Base-by-base conservation (phyloP, 2,888 invertebrate genomes). In the Noctua janthina region DNA sequence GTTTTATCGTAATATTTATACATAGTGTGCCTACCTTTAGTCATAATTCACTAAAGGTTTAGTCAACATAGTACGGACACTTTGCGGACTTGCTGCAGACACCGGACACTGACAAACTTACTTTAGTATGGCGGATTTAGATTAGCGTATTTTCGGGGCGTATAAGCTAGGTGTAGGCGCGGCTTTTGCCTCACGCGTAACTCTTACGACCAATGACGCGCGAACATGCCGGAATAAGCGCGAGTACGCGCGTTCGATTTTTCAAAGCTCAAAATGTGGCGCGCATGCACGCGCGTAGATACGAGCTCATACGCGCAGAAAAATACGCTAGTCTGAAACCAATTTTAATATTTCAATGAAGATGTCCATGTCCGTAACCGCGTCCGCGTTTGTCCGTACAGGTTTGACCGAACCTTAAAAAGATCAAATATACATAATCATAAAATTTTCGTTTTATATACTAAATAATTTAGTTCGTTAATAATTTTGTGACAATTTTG, bases 401-500 rank as follows among this genome's bases (percentile, higher is more conserved):
- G 1, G 68, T 46, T 29, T 46, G 17, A 68, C 46, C 0, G 15
- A 68, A 46, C 46, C n/a, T 17, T n/a, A 68, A 84, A 83, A 62
- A 67, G 39, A 67, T 84, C 67, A 84, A 76, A 79, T 87, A 84
- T 76, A 75, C 39, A 78, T 49, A 49, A 62, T 84, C 69, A 54
- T 83, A 86, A 78, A 87, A 81, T 56, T 62, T 74, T 77, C 68
- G 71, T 74, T 74, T 86, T 85, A 85, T 39, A 87, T 74, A 87
- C 85, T 85, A 85, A 87, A 84, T 85, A 85, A 85, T 85, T 76
- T 85, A 29, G 35, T 74, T 76, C 7, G 29, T 70, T 51, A 15
- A 46, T 39, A 46, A 46, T 84, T 71, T 76, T 87, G 69, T 74
- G 79, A 78, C 75, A 79, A 46, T 70, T 78, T 75, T 15, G 51